A percentile compares a stretch with the other conserved stretches of the same genome.
Conservation (phyloP, 2,888 invertebrate species). For the Ctena decussata region DNA sequence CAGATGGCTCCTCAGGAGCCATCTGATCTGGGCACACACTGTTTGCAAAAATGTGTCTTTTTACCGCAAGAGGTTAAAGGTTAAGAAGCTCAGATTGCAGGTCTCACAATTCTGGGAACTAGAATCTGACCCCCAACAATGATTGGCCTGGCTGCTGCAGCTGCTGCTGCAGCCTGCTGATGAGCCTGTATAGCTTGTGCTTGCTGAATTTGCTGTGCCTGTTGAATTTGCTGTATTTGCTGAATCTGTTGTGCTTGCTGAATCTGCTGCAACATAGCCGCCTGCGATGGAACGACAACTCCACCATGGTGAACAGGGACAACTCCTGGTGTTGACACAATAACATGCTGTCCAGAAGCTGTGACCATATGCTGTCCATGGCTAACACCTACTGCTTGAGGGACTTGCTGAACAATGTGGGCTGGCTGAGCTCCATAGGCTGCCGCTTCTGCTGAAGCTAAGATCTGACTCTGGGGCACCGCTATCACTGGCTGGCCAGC, state of each 20-base stretch:
- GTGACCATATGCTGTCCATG: slow-evolving; percentile 7
- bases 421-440: slow-evolving; percentile 69
- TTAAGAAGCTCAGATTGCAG: slow-evolving; percentile 58
- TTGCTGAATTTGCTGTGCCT: slow-evolving; percentile 8
- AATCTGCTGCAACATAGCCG: slow-evolving; percentile 10
- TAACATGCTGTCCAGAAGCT: slow-evolving; percentile 30
- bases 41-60: no score
- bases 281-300: neutral
- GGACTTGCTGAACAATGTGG: slow-evolving; percentile 62
- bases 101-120: slow-evolving; percentile 75
- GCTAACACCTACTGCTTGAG: neutral
- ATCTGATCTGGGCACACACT: no score
- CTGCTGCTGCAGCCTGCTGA: slow-evolving; percentile 51
- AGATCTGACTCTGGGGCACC: slow-evolving; percentile 68
- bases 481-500: slow-evolving; percentile 81
- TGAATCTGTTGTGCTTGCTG: slow-evolving; percentile 64
- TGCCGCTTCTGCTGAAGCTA: slow-evolving; percentile 60
- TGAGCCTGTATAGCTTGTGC: slow-evolving; percentile 50
- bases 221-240: slow-evolving; percentile 47
- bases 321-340: neutral
- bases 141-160: slow-evolving; percentile 72
- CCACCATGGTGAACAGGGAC: neutral
- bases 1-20: no score
- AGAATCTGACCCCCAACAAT: slow-evolving; percentile 77
- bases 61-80: no score